Base-by-base conservation (phyloP, 2,113 vertebrate species). In the Proterorhinus semilunaris region DNA sequence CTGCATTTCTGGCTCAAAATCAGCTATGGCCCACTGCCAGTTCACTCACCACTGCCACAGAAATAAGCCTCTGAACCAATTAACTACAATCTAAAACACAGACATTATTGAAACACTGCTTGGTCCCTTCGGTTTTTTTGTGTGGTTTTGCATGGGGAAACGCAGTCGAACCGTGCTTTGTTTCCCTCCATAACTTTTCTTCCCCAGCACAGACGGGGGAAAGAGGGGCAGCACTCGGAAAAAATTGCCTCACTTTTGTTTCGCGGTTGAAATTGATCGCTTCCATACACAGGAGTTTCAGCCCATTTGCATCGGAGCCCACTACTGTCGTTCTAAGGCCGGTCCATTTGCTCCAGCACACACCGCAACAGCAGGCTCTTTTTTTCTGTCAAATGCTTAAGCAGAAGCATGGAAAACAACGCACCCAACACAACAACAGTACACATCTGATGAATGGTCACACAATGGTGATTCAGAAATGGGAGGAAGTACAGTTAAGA, bases 131-230 rank as follows among this genome's bases (percentile, higher is more conserved):
- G 62, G 51, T 47, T 72, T 47, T 72, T 61, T 55, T 72, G 88
- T 84, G 86, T 21, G 21, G 89, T 79, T 86, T 79, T 69, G 74
- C 68, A 83, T 77, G 80, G 81, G 75, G 68, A 80, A 65, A 62
- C 2, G 76, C 84, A 82, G 73, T 72, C 54, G 57, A 81, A 68
- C 66, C 74, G 55, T 58, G 62, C 74, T 82, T 85, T 76, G 76
- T 86, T 86, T 81, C 62, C 70, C 62, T 65, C 65, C 74, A 65
- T 74, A 86, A 77, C 21, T 1, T 21, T 62, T 82, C 76, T 72
- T 53, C 68, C 80, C 77, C 78, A 77, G 74, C 47, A 63, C 79
- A 72, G 83, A 82, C 71, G 48, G 62, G 62, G 62, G 75, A 79
- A 70, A 71, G 65, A 74, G 2, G 62, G 72, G 68, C 71, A 68